phyloP scores from a whole-genome alignment of 2,888 invertebrate species.

The Dilophus febrilis region DNA sequence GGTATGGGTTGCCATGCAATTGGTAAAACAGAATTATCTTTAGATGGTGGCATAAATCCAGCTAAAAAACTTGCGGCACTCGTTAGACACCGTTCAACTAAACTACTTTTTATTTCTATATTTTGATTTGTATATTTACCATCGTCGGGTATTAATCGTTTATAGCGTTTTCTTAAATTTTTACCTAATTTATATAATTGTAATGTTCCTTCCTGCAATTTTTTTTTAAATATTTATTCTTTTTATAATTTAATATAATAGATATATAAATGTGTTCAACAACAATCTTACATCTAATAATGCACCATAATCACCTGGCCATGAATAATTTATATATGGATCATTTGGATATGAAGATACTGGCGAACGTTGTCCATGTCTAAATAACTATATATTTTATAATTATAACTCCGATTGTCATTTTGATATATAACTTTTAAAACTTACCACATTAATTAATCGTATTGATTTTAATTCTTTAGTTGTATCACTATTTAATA shows the following conservation, averaged over 20 bases:
- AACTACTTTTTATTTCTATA: constrained; percentile 53
- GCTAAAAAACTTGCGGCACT: constrained; percentile 68
- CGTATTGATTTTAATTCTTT: no score
- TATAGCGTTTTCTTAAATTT: constrained; percentile 52
- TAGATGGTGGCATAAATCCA: constrained; percentile 38
- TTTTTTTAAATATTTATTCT: constrained; percentile 12
- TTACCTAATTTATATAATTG: constrained; percentile 60
- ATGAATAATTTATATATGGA: constrained; percentile 53
- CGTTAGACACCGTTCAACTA: constrained; percentile 68
- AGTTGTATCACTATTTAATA: no score
- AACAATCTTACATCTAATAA: constrained; percentile 50
- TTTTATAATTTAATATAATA: neutral
- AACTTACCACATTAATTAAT: neutral
- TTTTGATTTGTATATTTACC: constrained; percentile 39
- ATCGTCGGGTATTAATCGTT: constrained; percentile 42
- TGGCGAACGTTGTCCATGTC: constrained; percentile 33
- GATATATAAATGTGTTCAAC: neutral
- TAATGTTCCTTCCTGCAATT: constrained; percentile 49
- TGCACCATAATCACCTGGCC: constrained; percentile 69
- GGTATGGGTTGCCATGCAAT: constrained; percentile 76
- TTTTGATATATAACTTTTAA: no score
- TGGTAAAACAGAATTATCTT: constrained; percentile 24
- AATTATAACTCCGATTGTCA: no score
- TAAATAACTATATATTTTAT: neutral
- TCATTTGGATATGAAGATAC: constrained; percentile 60